Evolutionary conservation across 1,140 invertebrate species (phyloP).

Genomic region (Anoplolepis gracilipes): DNA sequence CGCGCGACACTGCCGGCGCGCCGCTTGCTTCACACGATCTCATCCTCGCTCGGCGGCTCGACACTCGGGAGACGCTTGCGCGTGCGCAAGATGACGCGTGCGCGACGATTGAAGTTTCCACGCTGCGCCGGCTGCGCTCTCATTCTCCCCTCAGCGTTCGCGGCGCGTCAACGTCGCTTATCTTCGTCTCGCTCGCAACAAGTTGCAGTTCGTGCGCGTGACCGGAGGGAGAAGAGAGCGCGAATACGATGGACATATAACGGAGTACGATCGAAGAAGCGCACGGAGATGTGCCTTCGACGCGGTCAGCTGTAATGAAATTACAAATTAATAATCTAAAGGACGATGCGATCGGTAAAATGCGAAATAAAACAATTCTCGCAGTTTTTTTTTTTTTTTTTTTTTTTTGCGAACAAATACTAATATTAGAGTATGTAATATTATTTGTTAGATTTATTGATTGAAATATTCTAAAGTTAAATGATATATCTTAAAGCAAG

Average conservation of each 20-base stretch:
- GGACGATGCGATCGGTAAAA: not conserved
- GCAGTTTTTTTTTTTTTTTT: too few relatives aligned
- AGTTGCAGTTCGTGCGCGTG: constrained; percentile 67
- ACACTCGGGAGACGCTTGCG: not conserved
- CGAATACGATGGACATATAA: constrained; percentile 42
- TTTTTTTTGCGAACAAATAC: too few relatives aligned
- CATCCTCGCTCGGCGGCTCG: too few relatives aligned
- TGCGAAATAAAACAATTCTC: constrained; percentile 26
- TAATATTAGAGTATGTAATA: too few relatives aligned
- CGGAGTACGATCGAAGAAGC: constrained; percentile 34
- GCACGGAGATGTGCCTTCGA: not conserved
- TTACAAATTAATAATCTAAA: constrained; percentile 30
- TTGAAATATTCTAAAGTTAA: constrained; percentile 9
- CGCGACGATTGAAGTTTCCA: not conserved
- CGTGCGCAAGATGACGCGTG: constrained; percentile 69
- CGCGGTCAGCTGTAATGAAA: constrained; percentile 9
- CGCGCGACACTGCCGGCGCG: constrained; percentile 76
- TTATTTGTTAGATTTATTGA: constrained; percentile 22
- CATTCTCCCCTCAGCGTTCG: not conserved
- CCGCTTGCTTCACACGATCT: constrained; percentile 9
- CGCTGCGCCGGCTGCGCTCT: not conserved
- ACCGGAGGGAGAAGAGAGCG: not conserved
- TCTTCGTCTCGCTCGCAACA: constrained; percentile 69
- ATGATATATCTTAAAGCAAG: not conserved
- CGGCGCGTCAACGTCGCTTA: constrained; percentile 33